Evolutionary conservation across 2,888 invertebrate genomes (phyloP).

Genomic region (Idaea biselata): DNA sequence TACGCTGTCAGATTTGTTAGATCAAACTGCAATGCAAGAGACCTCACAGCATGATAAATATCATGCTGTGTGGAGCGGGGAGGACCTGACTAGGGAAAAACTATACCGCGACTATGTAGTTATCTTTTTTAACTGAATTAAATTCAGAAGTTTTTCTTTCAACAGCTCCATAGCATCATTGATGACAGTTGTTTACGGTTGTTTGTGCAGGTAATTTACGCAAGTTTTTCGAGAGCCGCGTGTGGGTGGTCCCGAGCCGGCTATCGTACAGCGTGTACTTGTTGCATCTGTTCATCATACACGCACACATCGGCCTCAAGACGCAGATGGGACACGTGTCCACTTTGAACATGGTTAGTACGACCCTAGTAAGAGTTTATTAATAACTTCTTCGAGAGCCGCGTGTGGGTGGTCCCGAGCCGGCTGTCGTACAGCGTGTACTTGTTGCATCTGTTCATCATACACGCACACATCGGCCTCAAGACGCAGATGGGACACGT

Average conservation of each 20-base stretch:
- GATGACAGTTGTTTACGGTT: neutral
- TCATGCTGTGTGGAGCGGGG: too few species aligned
- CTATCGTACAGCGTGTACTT: conserved; percentile 36
- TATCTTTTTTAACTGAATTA: too few species aligned
- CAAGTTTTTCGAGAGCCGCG: conserved; percentile 27
- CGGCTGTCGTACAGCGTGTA: conserved; percentile 35
- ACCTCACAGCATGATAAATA: too few species aligned
- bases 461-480: conserved; percentile 22
- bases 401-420: conserved; percentile 33
- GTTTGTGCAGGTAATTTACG: conserved; percentile 18
- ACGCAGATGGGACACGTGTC: conserved; percentile 27
- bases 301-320: conserved; percentile 20
- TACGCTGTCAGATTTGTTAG: too few species aligned
- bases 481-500: conserved; percentile 27
- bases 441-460: conserved; percentile 27
- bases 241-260: conserved; percentile 32
- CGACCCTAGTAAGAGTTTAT: conserved; percentile 5
- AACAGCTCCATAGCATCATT: too few species aligned
- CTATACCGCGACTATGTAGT: too few species aligned
- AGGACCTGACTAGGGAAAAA: too few species aligned
- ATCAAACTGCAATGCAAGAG: too few species aligned
- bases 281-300: conserved; percentile 27
- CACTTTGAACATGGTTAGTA: conserved; percentile 20
- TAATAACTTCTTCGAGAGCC: conserved; percentile 25
- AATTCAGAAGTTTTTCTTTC: too few species aligned